Base-by-base conservation (phyloP, 2,797 vertebrate species). In the Gadopsis bispinosus region DNA sequence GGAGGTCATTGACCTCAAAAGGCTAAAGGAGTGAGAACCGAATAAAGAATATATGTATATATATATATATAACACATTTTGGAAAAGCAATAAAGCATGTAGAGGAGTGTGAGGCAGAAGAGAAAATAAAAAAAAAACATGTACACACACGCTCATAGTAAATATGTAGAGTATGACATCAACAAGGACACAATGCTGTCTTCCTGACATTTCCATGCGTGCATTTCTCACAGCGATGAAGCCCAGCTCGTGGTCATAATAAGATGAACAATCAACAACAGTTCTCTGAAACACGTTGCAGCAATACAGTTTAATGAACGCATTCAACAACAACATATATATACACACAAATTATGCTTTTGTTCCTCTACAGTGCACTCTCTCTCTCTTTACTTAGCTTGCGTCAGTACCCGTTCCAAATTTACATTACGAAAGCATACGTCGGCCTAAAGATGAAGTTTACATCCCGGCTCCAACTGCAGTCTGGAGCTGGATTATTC, bases 1-100 rank as follows among this genome's bases (percentile, higher is more conserved):
- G 96, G 80, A 99, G 96, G 91, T 99, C 98, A 92, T 92, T 96
- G 90, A 97, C 96, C 84, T 99, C 98, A 89, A 99, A 99, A 4
- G 97, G 95, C 98, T 99, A 87, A 47, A 93, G 53, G 64, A 78
- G 55, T 56, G 12, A 69, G 80, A 68, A 58, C 22, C 20, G 33
- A 69, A 72, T 16, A 50, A 51, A 51, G 4, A 70, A 26, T 26
- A 26, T 26, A 26, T 26, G 2, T 26, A 26, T 26, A 26, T 26
- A 26, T 26, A 26, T 26, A 73, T 14, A 63, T 31, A 5, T 47
- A 78, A 69, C 17, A 51, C 2, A 37, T 50, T 63, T 74, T 1
- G 62, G 39, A 72, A 41, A 13, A 55, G 43, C 16, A 68, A 55
- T 19, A 48, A 37, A 51, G 6, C 16, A 31, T 13, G 14, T 14